Conservation (phyloP, 2,797 vertebrate genomes). For the Urocyon cinereoargenteus region DNA sequence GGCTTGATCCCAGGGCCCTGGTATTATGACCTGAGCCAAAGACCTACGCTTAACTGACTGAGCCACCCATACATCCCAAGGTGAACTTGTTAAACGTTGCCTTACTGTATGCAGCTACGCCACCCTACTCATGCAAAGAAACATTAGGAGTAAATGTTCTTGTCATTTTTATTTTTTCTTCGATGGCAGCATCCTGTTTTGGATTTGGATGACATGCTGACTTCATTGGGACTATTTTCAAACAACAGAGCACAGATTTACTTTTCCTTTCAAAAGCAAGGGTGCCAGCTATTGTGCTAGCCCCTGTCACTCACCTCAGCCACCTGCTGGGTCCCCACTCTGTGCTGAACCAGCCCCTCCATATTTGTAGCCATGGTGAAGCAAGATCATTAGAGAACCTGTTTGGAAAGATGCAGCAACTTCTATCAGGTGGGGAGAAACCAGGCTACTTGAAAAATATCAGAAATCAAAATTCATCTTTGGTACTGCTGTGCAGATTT, state of each 20-base stretch:
- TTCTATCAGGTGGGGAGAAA: conserved; percentile 87
- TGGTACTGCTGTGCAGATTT: neutral
- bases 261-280: conserved; percentile 79
- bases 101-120: neutral
- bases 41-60: too few species aligned
- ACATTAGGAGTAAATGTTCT: neutral
- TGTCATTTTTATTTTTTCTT: neutral
- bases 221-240: conserved; percentile 36
- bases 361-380: conserved; percentile 93
- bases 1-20: too few species aligned
- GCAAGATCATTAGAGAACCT: conserved; percentile 95
- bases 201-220: conserved; percentile 15
- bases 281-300: conserved; percentile 80
- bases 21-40: too few species aligned
- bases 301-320: conserved; percentile 93
- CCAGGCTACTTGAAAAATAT: conserved; percentile 70
- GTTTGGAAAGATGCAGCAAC: conserved; percentile 90
- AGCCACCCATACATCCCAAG: too few species aligned
- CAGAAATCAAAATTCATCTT: conserved; percentile 78
- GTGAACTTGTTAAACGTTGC: conserved; percentile 43
- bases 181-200: neutral
- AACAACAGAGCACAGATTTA: conserved; percentile 65
- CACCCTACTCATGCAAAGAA: neutral
- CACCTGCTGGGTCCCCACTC: conserved; percentile 93
- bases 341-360: conserved; percentile 95